Conservation (phyloP, 1,140 invertebrate genomes). For the Reticulitermes speratus region DNA sequence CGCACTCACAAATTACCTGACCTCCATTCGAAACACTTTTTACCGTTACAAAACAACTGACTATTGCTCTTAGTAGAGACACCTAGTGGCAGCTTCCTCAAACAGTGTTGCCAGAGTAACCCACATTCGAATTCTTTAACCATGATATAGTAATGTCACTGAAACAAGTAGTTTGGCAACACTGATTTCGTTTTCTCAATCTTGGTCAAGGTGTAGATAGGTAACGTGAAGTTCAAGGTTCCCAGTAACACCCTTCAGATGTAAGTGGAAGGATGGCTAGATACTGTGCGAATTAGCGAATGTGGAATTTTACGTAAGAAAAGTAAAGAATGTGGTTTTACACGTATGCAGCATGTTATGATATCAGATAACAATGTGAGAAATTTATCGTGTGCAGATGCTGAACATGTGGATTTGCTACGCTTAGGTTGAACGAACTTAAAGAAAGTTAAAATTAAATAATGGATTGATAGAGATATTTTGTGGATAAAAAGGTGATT, state of each 20-base stretch:
- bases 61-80: neutral
- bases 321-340: neutral
- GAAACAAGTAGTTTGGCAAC: neutral
- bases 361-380: neutral
- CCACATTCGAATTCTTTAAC: neutral
- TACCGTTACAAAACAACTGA: constrained; percentile 16
- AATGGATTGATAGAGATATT: too few species aligned
- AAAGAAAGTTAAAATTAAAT: too few species aligned
- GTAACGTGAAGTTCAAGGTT: neutral
- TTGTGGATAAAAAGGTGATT: too few species aligned
- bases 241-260: neutral
- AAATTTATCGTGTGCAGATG: neutral
- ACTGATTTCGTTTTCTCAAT: neutral
- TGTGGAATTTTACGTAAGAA: neutral
- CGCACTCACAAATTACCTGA: neutral
- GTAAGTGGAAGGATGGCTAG: neutral
- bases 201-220: neutral
- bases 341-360: neutral
- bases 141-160: neutral
- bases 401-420: neutral
- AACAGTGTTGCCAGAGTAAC: neutral
- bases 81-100: constrained; percentile 6
- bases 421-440: neutral
- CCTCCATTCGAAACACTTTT: neutral
- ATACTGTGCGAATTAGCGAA: neutral